Evolutionary conservation across 2,797 vertebrate species (phyloP).

Genomic region (Bothrops alternatus): DNA sequence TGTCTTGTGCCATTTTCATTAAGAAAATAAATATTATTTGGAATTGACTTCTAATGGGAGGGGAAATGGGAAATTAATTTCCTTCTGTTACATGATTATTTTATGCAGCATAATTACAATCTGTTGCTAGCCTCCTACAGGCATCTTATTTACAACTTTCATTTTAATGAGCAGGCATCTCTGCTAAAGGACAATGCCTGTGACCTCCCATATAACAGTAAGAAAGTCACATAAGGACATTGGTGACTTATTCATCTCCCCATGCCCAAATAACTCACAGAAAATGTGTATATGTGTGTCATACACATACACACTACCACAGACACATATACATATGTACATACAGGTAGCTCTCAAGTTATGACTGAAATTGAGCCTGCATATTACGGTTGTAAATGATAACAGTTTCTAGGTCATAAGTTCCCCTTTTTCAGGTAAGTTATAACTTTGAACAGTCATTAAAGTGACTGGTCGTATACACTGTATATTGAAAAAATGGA

Average conservation of each 20-base stretch:
- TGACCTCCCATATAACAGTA: slow-evolving; percentile 3
- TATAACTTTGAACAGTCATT: background rate
- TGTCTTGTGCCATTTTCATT: background rate
- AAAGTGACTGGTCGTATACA: background rate
- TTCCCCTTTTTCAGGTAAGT: background rate
- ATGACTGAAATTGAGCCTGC: background rate
- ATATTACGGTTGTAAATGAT: background rate
- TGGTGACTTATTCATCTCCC: background rate
- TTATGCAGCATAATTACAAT: background rate
- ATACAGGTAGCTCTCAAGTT: background rate
- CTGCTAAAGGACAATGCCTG: slow-evolving; percentile 26
- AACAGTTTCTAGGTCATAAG: background rate
- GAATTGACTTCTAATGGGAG: background rate
- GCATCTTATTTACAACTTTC: background rate
- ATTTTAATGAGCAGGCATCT: slow-evolving; percentile 1
- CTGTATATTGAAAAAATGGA: background rate
- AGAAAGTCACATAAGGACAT: slow-evolving; percentile 12
- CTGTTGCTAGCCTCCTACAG: background rate
- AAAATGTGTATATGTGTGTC: background rate
- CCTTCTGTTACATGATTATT: background rate
- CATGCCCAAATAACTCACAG: background rate
- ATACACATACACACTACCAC: too few relatives aligned
- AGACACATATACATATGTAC: too few relatives aligned
- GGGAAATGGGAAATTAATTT: background rate
- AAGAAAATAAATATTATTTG: background rate